These are phyloP conservation scores for Erethizon dorsatum DNA, from an alignment of 2,797 vertebrate genomes.

Conservation along the genomic window DNA sequence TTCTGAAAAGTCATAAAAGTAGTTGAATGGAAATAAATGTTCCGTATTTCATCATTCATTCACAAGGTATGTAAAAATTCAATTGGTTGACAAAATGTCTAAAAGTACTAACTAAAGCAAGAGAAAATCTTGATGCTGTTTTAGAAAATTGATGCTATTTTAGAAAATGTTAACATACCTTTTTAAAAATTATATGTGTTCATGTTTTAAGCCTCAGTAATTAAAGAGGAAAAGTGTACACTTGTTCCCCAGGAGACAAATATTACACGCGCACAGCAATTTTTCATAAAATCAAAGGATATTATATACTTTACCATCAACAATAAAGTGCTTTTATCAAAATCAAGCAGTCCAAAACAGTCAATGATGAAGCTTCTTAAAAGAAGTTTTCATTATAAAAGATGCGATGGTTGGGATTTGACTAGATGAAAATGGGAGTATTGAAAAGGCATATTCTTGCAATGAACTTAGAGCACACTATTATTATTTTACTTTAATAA, in stretches of 20 bases:
- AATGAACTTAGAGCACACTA: background rate
- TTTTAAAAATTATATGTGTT: background rate
- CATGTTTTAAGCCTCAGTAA: background rate
- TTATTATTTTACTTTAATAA: background rate
- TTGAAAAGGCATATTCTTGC: background rate
- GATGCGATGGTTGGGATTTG: background rate
- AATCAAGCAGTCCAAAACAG: background rate
- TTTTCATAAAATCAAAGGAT: background rate
- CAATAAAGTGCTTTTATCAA: background rate
- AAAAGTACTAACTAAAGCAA: background rate
- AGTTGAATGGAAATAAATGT: background rate
- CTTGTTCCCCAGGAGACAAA: background rate
- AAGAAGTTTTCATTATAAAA: background rate
- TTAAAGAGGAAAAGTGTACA: background rate
- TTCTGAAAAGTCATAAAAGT: background rate
- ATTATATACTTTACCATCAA: background rate
- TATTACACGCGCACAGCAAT: background rate
- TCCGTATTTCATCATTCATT: conserved; percentile 12
- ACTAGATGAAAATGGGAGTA: background rate
- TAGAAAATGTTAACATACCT: background rate
- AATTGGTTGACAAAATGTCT: background rate
- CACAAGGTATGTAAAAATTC: background rate
- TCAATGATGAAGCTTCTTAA: background rate
- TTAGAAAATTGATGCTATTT: background rate
- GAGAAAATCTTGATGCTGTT: background rate